phyloP scores from a whole-genome alignment of 2,888 invertebrate species.

The Halictus quadricinctus region DNA sequence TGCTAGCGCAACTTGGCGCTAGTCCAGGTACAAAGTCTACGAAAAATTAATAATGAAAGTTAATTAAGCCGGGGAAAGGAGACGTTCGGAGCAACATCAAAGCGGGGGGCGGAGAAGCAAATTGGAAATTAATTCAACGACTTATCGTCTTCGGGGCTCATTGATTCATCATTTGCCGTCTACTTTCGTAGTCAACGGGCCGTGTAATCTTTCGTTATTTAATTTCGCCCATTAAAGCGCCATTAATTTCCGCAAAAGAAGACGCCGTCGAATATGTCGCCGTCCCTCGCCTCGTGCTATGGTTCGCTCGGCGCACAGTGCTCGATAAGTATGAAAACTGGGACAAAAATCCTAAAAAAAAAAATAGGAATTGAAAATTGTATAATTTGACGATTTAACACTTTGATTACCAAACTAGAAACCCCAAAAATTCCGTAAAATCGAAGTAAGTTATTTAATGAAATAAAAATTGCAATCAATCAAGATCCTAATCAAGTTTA shows the following conservation, averaged over 20 bases:
- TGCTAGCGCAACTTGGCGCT: background rate
- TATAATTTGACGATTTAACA: too few relatives aligned
- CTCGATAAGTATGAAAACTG: too few relatives aligned
- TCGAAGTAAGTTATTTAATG: too few relatives aligned
- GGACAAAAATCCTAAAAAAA: too few relatives aligned
- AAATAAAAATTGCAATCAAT: too few relatives aligned
- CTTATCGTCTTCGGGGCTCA: conserved; percentile 7
- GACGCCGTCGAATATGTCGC: conserved; percentile 20
- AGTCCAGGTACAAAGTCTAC: background rate
- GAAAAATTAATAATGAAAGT: conserved; percentile 1
- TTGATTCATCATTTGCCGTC: conserved; percentile 27
- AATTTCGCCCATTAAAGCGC: conserved; percentile 15
- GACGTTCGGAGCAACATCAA: background rate
- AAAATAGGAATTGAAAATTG: too few relatives aligned
- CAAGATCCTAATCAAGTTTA: too few relatives aligned
- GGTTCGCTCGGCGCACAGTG: background rate
- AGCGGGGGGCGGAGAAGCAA: background rate
- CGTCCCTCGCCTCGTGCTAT: background rate
- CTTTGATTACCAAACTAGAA: too few relatives aligned
- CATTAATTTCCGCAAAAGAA: conserved; percentile 18
- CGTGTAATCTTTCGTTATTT: conserved; percentile 34
- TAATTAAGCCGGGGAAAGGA: background rate
- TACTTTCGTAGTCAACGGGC: background rate
- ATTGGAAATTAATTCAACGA: conserved; percentile 31
- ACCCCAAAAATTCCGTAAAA: too few relatives aligned